Evolutionary conservation across 2,888 invertebrate species (phyloP).

Genomic region (Dromius quadrimaculatus): DNA sequence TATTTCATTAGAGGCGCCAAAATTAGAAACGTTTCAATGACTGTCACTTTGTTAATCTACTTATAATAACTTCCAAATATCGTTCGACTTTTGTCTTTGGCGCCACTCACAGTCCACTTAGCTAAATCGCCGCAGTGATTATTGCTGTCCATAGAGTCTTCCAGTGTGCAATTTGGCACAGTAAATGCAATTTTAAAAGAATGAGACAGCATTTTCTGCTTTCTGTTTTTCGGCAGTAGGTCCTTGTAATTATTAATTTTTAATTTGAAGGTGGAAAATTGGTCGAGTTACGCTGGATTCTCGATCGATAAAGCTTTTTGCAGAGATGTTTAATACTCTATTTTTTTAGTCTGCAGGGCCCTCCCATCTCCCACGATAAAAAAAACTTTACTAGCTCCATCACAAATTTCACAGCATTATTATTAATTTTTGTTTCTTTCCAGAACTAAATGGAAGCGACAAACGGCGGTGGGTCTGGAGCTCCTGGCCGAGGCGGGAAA

Average conservation of each 20-base stretch:
- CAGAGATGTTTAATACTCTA: too few relatives aligned
- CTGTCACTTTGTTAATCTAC: slow-evolving; percentile 49
- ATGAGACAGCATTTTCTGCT: slow-evolving; percentile 29
- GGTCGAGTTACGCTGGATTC: slow-evolving; percentile 20
- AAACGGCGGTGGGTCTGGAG: slow-evolving; percentile 97
- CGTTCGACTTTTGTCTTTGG: slow-evolving; percentile 11
- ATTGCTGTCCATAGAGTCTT: background rate
- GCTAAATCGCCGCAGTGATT: slow-evolving; percentile 35
- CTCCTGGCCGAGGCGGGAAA: slow-evolving; percentile 97
- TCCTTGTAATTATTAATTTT: slow-evolving; percentile 39
- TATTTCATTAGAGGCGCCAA: slow-evolving; percentile 41
- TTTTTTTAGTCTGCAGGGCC: too few relatives aligned
- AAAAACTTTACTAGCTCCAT: too few relatives aligned
- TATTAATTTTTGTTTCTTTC: slow-evolving; percentile 61
- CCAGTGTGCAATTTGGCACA: slow-evolving; percentile 27
- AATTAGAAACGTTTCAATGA: slow-evolving; percentile 15
- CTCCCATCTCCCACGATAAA: too few relatives aligned
- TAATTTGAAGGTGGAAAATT: slow-evolving; percentile 37
- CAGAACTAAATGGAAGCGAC: slow-evolving; percentile 99
- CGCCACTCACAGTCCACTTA: slow-evolving; percentile 34
- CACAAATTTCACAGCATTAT: background rate
- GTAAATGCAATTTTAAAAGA: slow-evolving; percentile 28
- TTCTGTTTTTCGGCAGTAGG: slow-evolving; percentile 26
- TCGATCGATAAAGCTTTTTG: slow-evolving; percentile 18
- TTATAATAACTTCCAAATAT: slow-evolving; percentile 46